phyloP scores from a whole-genome alignment of 2,113 vertebrate species.

The Platycercus adscitus region DNA sequence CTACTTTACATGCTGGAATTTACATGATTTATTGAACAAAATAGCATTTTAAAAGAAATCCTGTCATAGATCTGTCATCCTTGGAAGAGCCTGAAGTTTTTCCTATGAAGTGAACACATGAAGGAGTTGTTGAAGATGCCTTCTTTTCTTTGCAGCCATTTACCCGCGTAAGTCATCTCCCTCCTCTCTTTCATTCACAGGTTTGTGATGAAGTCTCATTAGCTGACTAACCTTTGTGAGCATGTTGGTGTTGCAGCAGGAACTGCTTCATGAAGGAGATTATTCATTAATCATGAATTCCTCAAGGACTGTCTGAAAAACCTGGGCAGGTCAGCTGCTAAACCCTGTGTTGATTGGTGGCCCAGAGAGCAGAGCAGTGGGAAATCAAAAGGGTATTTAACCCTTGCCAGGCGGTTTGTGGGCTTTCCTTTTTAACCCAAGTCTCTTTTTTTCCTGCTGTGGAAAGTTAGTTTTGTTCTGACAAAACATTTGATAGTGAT shows the following conservation, averaged over 20 bases:
- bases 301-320: background rate
- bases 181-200: background rate
- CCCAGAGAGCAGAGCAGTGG: background rate
- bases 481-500: background rate
- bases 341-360: background rate
- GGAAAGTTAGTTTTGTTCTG: background rate
- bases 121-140: background rate
- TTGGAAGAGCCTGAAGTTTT: constrained; percentile 1
- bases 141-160: background rate
- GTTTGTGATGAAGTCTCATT: background rate
- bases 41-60: constrained; percentile 14
- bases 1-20: constrained; percentile 50
- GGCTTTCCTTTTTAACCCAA: background rate
- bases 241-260: background rate
- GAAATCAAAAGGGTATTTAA: background rate
- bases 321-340: background rate
- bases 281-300: background rate
- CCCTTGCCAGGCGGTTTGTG: background rate
- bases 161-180: background rate
- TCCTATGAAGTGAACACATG: background rate
- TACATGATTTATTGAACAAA: constrained; percentile 65
- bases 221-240: background rate
- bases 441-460: background rate
- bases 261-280: background rate
- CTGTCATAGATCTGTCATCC: background rate